Conservation (phyloP, 1,140 invertebrate species). For the Trypoxylus dichotomus region DNA sequence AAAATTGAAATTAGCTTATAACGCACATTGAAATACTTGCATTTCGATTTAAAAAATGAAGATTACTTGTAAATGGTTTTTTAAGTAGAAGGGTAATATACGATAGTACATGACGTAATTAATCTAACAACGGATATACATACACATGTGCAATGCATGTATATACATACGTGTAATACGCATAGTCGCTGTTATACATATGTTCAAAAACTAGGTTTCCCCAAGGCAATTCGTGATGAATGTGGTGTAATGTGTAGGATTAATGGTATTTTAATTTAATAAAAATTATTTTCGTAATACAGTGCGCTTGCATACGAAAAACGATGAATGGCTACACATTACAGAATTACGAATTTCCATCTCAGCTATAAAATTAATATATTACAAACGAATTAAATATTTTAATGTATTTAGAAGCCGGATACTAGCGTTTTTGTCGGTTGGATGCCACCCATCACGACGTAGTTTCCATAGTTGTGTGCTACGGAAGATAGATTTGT, state of each 20-base stretch:
- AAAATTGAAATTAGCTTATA: too few relatives aligned
- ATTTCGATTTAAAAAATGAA: background rate
- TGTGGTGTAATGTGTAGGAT: background rate
- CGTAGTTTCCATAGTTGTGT: background rate
- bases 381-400: constrained; percentile 3
- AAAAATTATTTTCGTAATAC: constrained; percentile 24
- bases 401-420: constrained; percentile 8
- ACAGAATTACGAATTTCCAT: background rate
- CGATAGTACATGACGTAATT: background rate
- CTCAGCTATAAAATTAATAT: constrained; percentile 9
- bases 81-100: background rate
- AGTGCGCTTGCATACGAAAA: background rate
- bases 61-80: background rate
- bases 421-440: background rate
- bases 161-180: background rate
- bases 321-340: background rate
- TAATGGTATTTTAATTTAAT: constrained; percentile 22
- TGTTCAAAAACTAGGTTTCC: background rate
- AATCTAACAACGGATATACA: background rate
- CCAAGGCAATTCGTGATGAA: background rate
- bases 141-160: background rate
- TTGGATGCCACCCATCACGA: background rate
- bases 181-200: background rate
- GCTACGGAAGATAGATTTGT: background rate
- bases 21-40: background rate